Evolutionary conservation across 1,140 invertebrate genomes (phyloP), one percentile per base, ranked within the genome.

Genomic region (Adelges cooleyi): DNA sequence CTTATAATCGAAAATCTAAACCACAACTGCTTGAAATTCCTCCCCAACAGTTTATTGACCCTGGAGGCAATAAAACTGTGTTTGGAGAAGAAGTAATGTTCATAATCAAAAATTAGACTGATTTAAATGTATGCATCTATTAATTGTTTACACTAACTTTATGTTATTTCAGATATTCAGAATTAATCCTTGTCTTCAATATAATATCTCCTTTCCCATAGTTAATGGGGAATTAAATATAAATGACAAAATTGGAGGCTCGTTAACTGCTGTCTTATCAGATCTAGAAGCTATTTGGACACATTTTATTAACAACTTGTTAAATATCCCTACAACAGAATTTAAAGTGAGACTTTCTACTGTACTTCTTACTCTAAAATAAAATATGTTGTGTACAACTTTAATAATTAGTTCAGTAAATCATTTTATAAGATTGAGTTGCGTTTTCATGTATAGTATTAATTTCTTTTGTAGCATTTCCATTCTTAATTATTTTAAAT

Each of bases 281-380:
- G 89, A 96, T 74, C 72, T 96, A 40, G 86, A 92, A 74, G 80
- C 81, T 1, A 95, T 97, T 67, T 96, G 92, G 92, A 83, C 83
- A 38, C 82, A 84, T 70, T 85, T 86, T 2, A 81, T 96, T 53
- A 80, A 84, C 69, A 80, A 82, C 20, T 84, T 86, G 68, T 77
- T 96, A 48, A 81, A 84, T 69, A 90, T 94, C 72, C 82, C 82
- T 23, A 71, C 83, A 0, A 84, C 82, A 72, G 86, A 93, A 68
- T 77, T 95, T 8, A 82, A 86, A 73, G 81, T 42, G 40, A 52
- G 33, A 10, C 1, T 2, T 36, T 33, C 52, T 66, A 40, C 36
- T 17, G 27, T 33, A 33, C 11, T 33, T 33, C n/a, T n/a, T n/a
- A n/a, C n/a, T n/a, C n/a, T n/a, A n/a, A n/a, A n/a, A n/a, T n/a